Conservation (phyloP, 2,888 invertebrate species). For the Oxyscelio sp. region DNA sequence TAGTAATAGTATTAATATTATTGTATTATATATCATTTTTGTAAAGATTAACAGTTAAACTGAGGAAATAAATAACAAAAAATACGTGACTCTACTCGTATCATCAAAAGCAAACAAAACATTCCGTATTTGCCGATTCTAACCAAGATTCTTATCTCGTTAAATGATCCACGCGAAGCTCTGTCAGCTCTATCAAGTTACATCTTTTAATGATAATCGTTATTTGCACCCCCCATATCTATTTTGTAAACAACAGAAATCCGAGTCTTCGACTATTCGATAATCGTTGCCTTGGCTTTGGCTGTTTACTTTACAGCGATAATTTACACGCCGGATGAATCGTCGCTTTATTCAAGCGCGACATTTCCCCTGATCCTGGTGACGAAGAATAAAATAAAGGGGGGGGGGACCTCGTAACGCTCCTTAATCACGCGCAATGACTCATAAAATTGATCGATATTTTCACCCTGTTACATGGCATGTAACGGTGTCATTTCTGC, state of each 20-base stretch:
- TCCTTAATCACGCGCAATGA: constrained; percentile 53
- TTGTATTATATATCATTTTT: no score
- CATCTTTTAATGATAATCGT: constrained; percentile 39
- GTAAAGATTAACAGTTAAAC: no score
- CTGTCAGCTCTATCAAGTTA: constrained; percentile 53
- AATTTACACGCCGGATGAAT: no score
- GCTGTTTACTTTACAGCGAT: no score
- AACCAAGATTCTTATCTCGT: constrained; percentile 32
- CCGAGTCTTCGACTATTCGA: no score
- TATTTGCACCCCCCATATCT: constrained; percentile 37
- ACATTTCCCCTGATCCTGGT: no score
- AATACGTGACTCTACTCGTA: not conserved
- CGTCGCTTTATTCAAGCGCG: no score
- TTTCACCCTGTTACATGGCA: constrained; percentile 40
- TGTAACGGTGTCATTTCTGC: constrained; percentile 52
- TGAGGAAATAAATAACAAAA: no score
- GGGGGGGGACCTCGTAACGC: not conserved
- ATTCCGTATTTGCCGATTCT: constrained; percentile 14
- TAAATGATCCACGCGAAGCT: constrained; percentile 7
- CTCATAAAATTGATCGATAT: constrained; percentile 65
- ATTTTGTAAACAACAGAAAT: no score
- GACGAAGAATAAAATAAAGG: no score
- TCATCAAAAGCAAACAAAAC: constrained; percentile 21
- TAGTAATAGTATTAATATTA: no score
- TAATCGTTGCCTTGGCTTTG: no score